phyloP scores from a whole-genome alignment of 2,113 vertebrate species.

The Bettongia penicillata region DNA sequence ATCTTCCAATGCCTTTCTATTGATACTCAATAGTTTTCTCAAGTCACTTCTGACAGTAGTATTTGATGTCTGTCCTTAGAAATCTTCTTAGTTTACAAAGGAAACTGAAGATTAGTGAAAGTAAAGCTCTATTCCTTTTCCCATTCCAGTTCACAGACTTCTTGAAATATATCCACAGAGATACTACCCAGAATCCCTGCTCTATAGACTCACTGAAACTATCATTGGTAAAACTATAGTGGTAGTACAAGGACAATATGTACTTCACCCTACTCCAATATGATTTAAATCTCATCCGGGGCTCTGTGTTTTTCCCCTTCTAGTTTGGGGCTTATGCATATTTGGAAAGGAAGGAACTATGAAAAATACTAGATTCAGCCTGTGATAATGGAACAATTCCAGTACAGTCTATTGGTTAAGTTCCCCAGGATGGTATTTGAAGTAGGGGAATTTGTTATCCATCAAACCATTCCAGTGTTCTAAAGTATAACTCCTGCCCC shows the following conservation, averaged over 20 bases:
- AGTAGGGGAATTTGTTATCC: background rate
- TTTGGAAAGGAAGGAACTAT: background rate
- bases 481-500: background rate
- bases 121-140: background rate
- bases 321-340: background rate
- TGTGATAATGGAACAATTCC: background rate
- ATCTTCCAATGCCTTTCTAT: background rate
- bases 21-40: background rate
- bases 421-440: background rate
- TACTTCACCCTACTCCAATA: background rate
- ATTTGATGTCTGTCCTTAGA: background rate
- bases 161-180: background rate
- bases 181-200: background rate
- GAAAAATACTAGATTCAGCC: background rate
- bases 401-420: background rate
- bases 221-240: background rate
- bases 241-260: background rate
- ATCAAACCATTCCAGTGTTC: background rate
- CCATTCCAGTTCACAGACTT: background rate
- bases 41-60: background rate
- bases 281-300: background rate
- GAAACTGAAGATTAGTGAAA: background rate
- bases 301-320: background rate
- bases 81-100: background rate
- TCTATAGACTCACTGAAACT: too few species aligned